Evolutionary conservation across 1,140 invertebrate species (phyloP).

Genomic region (Onthophagus taurus): DNA sequence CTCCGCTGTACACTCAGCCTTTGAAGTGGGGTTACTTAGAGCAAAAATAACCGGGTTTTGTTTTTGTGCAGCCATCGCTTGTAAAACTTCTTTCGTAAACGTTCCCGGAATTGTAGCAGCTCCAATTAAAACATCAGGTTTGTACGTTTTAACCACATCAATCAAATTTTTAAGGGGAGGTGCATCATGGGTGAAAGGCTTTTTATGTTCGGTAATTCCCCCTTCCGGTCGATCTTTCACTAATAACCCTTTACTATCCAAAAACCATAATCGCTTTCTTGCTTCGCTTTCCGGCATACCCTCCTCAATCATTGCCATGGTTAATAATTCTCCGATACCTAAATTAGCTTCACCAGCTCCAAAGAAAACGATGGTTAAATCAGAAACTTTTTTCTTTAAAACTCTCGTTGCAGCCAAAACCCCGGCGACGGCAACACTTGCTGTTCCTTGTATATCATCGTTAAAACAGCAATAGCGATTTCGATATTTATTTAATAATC

Average conservation of each 20-base stretch:
- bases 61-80: constrained; percentile 70
- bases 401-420: constrained; percentile 72
- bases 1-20: constrained; percentile 96
- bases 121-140: constrained; percentile 78
- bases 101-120: constrained; percentile 73
- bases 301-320: constrained; percentile 79
- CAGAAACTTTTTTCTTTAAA: constrained; percentile 64
- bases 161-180: constrained; percentile 58
- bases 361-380: constrained; percentile 83
- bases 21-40: constrained; percentile 91
- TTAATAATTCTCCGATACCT: constrained; percentile 77
- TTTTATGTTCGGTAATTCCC: constrained; percentile 67
- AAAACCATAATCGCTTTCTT: constrained; percentile 58
- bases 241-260: constrained; percentile 66
- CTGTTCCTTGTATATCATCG: constrained; percentile 92
- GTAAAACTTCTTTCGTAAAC: constrained; percentile 77
- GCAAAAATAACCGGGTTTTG: constrained; percentile 84
- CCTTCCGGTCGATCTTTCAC: constrained; percentile 67
- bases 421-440: constrained; percentile 83
- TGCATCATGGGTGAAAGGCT: constrained; percentile 62
- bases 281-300: constrained; percentile 65
- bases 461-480: constrained; percentile 88
- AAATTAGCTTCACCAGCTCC: constrained; percentile 71
- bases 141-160: constrained; percentile 67
- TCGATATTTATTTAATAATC: constrained; percentile 75